Evolutionary conservation across 2,888 invertebrate genomes (phyloP), one percentile per base, ranked within the genome.

Genomic region (Adineta ricciae): DNA sequence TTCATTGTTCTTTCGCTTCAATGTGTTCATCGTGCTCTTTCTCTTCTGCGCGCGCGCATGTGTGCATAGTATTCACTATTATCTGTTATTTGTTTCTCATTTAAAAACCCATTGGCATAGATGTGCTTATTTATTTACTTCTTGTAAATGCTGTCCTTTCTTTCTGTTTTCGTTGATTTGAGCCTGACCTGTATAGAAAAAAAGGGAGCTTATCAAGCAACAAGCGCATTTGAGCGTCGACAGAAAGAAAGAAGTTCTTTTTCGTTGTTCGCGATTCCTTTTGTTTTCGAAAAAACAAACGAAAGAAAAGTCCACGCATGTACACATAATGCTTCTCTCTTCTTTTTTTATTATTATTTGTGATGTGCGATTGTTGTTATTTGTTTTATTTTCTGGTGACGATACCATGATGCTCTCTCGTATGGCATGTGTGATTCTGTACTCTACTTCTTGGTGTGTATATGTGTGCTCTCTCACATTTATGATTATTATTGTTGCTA

Each of bases 381-480:
- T 32, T 64, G 64, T 64, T 64, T 64, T 64, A 32, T 32, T 36
- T 64, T 64, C 27, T 64, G 32, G 64, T 64, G 64, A 64, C 64
- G 64, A 64, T 64, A 64, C 64, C 64, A 64, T 64, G 64, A 64
- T 64, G 64, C 64, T 64, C 64, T 64, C 64, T 64, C 32, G 64
- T 64, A 19, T 64, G 16, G 64, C 32, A 64, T 64, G 64, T 64
- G 64, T 64, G 64, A 64, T 64, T 64, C 64, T 36, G 32, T 64
- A 11, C 32, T 64, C 32, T 64, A 32, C 64, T 64, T 32, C 19
- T 14, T 52, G 21, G 16, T 52, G 52, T 52, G 52, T 52, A 21
- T 64, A 32, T 64, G 64, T 64, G 64, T 64, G 27, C 32, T 64
- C 36, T 32, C 32, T 32, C 32, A 64, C 32, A 7, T 19, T 49